Evolutionary conservation across 2,113 vertebrate genomes (phyloP).

Genomic region (Chamaetylas fuelleborni): DNA sequence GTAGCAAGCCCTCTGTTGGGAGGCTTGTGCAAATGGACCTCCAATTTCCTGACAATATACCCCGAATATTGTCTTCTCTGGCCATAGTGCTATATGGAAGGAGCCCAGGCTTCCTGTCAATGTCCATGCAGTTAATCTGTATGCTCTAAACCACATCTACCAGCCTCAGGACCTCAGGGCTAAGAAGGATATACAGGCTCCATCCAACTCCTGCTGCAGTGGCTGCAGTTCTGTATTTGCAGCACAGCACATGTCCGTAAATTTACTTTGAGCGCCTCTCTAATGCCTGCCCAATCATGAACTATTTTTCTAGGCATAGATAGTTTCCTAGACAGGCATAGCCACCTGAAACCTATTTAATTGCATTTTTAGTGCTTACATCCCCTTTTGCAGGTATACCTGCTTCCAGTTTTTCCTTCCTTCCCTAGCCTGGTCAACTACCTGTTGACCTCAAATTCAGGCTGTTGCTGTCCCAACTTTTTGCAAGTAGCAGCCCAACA

Average conservation of each 20-base stretch:
- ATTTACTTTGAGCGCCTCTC: background rate
- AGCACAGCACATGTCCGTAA: background rate
- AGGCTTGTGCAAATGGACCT: background rate
- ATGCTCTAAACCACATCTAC: background rate
- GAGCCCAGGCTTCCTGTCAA: background rate
- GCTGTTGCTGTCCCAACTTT: background rate
- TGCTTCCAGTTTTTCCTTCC: background rate
- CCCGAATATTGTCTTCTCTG: background rate
- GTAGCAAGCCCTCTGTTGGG: background rate
- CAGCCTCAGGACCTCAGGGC: background rate
- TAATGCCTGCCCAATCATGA: background rate
- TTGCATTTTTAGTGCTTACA: background rate
- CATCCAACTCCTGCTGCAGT: background rate
- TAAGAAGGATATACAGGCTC: background rate
- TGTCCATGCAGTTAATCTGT: background rate
- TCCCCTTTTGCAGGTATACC: background rate
- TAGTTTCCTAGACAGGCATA: background rate
- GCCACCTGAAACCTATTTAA: background rate
- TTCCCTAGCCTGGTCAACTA: background rate
- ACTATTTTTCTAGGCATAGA: background rate
- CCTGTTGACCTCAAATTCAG: background rate
- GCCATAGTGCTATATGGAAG: background rate
- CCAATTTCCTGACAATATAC: background rate
- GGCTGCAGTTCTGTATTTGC: background rate
- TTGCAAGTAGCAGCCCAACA: background rate